These are phyloP conservation scores for Lycorma delicatula DNA, from an alignment of 1,140 invertebrate genomes.

Conservation along the genomic window DNA sequence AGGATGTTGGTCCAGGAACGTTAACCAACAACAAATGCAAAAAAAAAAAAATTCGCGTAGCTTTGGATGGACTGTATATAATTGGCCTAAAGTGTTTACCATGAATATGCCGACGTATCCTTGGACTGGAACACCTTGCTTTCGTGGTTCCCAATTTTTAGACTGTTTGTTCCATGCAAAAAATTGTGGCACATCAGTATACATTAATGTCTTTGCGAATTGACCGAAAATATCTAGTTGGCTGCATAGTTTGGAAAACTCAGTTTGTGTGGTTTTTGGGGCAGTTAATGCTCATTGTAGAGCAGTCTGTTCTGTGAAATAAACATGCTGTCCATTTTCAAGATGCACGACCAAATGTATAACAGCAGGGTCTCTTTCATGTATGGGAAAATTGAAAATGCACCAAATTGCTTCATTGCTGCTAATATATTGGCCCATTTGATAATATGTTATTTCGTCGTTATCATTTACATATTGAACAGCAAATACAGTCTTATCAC, in stretches of 20 bases:
- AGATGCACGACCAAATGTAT: slow-evolving; percentile 34
- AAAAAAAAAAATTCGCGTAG: too few relatives aligned
- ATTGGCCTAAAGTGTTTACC: too few relatives aligned
- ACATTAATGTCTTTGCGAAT: not conserved
- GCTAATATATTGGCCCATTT: slow-evolving; percentile 38
- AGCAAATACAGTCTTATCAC: too few relatives aligned
- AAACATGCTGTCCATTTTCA: slow-evolving; percentile 32
- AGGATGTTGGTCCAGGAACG: too few relatives aligned
- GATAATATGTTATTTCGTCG: slow-evolving; percentile 34
- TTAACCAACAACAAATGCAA: too few relatives aligned
- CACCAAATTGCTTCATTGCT: slow-evolving; percentile 38
- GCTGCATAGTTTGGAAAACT: not conserved
- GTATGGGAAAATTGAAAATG: slow-evolving; percentile 35
- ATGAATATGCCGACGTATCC: too few relatives aligned
- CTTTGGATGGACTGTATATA: too few relatives aligned
- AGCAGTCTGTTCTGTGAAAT: slow-evolving; percentile 23
- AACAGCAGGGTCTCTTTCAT: slow-evolving; percentile 35
- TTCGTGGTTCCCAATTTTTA: not conserved
- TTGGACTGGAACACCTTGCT: not conserved
- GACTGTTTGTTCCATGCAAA: not conserved
- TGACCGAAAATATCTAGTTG: not conserved
- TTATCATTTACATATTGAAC: too few relatives aligned
- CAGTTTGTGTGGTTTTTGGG: slow-evolving; percentile 5
- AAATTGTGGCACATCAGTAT: not conserved
- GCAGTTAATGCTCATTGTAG: not conserved